Evolutionary conservation across 2,113 vertebrate genomes (phyloP), one percentile per base, ranked within the genome.

Genomic region (Rattus rattus): DNA sequence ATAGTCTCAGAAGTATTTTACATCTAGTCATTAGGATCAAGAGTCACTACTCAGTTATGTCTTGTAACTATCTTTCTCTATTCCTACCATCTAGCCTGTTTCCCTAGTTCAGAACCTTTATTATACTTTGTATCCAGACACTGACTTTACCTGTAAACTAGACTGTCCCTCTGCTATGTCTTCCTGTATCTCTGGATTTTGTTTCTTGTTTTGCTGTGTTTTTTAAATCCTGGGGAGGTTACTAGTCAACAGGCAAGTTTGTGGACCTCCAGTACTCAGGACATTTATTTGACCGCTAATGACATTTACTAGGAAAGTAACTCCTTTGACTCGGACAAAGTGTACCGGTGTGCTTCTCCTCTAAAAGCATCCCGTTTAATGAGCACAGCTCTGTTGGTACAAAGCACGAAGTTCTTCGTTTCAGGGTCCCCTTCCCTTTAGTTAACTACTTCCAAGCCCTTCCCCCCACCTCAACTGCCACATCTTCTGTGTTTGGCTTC

Each of bases 201-300:
- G 17, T 1, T 67, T 22, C 43, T 72, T 72, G 6, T 36, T 24
- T 73, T 75, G 36, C 91, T 72, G 73, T 90, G 54, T 56, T 90
- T 20, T 81, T 73, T 87, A 92, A 28, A 47, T 87, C 61, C 63
- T 72, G n/a, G 61, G 56, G 20, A 72, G 47, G 70, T 75, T 85
- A 43, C 54, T 89, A 81, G 91, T 13, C 76, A 96, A 77, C 24
- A 70, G 70, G 88, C 52, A 72, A 4, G 52, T 92, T 49, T 88
- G 59, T 73, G 72, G 94, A 56, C 52, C 61, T 13, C 85, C 69
- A 83, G 79, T 24, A 39, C 43, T 86, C 26, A 84, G 67, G 22
- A 43, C 47, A 73, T 72, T 96, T 81, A 93, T 94, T 92, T 94
- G 63, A 80, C 43, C 70, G 28, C 92, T 75, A 92, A 85, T 93